A percentile compares a stretch with the other conserved stretches of the same genome.
Conservation (phyloP, 2,797 vertebrate species). For the Enteromius paludinosus region DNA sequence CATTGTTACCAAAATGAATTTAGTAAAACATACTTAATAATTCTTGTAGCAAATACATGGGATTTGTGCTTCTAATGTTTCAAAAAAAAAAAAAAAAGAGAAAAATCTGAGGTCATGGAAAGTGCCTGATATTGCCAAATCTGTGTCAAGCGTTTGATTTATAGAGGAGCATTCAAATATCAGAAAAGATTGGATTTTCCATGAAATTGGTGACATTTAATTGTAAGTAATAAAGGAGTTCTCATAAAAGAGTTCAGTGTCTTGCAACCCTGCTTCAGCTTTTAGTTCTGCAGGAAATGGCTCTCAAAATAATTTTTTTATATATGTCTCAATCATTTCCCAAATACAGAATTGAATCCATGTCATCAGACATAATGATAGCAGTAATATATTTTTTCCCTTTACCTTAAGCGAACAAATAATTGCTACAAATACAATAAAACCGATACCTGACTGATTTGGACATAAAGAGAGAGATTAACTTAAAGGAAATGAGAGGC, state of each 20-base stretch:
- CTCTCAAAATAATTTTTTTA: neutral
- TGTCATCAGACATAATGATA: neutral
- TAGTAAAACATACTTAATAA: neutral
- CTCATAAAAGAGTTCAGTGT: slow-evolving; percentile 10
- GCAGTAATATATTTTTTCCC: neutral
- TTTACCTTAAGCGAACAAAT: neutral
- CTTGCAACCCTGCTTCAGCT: neutral
- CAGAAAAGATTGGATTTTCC: neutral
- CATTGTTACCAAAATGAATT: neutral
- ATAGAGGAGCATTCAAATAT: neutral
- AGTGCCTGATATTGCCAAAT: slow-evolving; percentile 6
- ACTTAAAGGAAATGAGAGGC: slow-evolving; percentile 66
- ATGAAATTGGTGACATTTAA: slow-evolving; percentile 25
- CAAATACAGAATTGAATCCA: neutral
- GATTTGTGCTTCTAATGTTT: neutral
- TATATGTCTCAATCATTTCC: neutral
- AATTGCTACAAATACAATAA: neutral
- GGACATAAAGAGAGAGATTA: slow-evolving; percentile 64
- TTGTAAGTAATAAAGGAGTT: neutral
- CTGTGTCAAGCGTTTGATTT: neutral
- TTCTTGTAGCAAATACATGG: neutral
- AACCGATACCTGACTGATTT: neutral
- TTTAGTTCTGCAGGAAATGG: neutral
- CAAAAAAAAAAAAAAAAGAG: neutral
- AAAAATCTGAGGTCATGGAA: neutral